A percentile compares a stretch with the other conserved stretches of the same genome.
These are phyloP conservation scores for Genyomyrus donnyi DNA, from an alignment of 2,113 vertebrate species.

Conservation along the genomic window DNA sequence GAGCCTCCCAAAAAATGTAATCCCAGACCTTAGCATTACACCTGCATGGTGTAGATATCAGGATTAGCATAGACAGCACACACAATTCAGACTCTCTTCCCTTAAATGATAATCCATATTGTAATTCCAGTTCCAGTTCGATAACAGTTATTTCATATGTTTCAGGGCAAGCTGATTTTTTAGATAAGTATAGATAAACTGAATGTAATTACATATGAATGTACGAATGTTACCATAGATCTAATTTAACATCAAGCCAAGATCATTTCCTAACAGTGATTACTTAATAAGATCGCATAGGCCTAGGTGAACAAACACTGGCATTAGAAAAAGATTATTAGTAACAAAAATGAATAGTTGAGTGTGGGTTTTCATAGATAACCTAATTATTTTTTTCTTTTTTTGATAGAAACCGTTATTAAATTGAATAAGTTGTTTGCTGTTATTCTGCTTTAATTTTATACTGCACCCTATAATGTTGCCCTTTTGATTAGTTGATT, in stretches of 20 bases:
- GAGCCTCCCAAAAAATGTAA: background rate
- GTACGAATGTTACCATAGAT: background rate
- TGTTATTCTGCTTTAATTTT: background rate
- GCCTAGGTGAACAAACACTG: background rate
- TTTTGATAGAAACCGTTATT: background rate
- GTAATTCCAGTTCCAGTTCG: background rate
- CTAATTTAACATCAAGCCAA: background rate
- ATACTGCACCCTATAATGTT: background rate
- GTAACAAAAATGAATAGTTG: background rate
- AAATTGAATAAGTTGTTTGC: background rate
- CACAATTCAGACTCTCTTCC: background rate
- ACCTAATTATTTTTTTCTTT: background rate
- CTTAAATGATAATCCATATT: background rate
- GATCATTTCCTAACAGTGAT: background rate
- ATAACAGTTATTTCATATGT: background rate
- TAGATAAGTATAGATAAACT: background rate
- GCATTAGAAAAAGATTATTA: background rate
- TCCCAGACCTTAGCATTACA: background rate
- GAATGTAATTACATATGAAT: background rate
- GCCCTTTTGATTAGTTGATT: background rate
- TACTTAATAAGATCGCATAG: background rate
- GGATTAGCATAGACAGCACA: background rate
- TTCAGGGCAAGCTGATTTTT: background rate
- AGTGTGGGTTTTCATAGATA: background rate
- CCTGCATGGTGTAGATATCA: background rate